These are phyloP conservation scores for Mycetomoellerius zeteki DNA, from an alignment of 1,140 invertebrate species.

Conservation along the genomic window DNA sequence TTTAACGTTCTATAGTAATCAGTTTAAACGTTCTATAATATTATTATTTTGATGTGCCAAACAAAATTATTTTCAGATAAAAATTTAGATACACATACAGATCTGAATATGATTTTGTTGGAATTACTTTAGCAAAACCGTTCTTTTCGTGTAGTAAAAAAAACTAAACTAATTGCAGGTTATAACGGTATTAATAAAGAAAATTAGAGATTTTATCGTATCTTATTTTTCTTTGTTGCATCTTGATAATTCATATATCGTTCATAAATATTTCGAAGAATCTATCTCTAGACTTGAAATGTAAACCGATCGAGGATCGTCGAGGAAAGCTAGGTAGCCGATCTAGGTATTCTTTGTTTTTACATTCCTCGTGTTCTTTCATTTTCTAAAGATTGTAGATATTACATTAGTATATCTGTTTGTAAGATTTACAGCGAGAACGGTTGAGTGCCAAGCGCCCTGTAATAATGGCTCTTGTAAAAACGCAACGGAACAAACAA, in stretches of 20 bases:
- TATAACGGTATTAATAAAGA: neutral
- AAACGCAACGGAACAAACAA: slow-evolving; percentile 29
- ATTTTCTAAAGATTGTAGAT: slow-evolving; percentile 58
- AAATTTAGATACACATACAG: too few species aligned
- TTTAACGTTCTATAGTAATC: too few species aligned
- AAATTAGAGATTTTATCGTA: neutral
- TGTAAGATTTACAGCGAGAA: slow-evolving; percentile 29
- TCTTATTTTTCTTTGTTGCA: neutral
- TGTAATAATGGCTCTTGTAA: slow-evolving; percentile 37
- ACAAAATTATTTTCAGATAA: too few species aligned
- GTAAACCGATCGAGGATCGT: neutral
- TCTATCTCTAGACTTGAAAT: neutral
- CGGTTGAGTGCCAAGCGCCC: slow-evolving; percentile 47
- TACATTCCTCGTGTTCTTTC: slow-evolving; percentile 1
- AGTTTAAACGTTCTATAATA: too few species aligned
- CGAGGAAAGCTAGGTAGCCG: slow-evolving; percentile 20
- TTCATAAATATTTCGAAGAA: slow-evolving; percentile 15
- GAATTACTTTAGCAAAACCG: too few species aligned
- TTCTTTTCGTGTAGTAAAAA: neutral
- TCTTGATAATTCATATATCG: neutral
- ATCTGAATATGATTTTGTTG: too few species aligned
- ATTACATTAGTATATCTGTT: slow-evolving; percentile 66
- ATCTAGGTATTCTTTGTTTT: slow-evolving; percentile 12
- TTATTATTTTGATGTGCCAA: too few species aligned
- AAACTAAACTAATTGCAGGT: neutral